Evolutionary conservation across 2,797 vertebrate species (phyloP), one percentile per base, ranked within the genome.

Genomic region (Crocodylus rhombifer): DNA sequence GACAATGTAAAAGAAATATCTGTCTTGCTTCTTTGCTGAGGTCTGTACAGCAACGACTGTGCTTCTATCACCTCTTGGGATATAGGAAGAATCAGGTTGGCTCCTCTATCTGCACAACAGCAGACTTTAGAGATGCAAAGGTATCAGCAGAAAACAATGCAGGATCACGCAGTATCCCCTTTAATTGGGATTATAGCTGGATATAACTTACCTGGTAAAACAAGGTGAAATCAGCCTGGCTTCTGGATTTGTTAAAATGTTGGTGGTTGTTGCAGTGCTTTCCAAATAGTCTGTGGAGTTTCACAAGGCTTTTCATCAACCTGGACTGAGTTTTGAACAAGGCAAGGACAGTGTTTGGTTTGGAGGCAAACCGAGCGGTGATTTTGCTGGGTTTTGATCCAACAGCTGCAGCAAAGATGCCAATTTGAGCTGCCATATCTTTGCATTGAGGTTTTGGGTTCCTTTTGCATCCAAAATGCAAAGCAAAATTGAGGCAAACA

Each of bases 1-100:
- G 63, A 90, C 65, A 80, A 88, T 71, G 3, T 28, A 26, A 81
- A 84, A 15, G 33, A 92, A 5, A 51, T 11, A 81, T 91, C 61
- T 90, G 42, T 89, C 82, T 77, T 36, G 87, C 91, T 94, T 92
- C 65, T 79, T 89, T 94, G 64, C 74, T 89, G 74, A 92, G 64
- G 82, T 91, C 85, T 94, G 74, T 69, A 77, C 0, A 8, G 57
- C 17, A 87, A 30, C 61, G 57, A 90, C 79, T 18, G 64, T 87
- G 85, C 63, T 42, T 10, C 23, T 9, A 60, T 2, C 2, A 23
- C 56, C 18, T 79, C 74, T 60, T 83, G 77, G 65, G 87, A 82
- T 33, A 61, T 33, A 58, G 79, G 69, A 95, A 95, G 89, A 73
- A 85, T 23, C 56, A 88, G 5, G 10, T 30, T 60, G 77, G 8